phyloP scores from a whole-genome alignment of 1,140 invertebrate species.

The Agraylea sexmaculata region DNA sequence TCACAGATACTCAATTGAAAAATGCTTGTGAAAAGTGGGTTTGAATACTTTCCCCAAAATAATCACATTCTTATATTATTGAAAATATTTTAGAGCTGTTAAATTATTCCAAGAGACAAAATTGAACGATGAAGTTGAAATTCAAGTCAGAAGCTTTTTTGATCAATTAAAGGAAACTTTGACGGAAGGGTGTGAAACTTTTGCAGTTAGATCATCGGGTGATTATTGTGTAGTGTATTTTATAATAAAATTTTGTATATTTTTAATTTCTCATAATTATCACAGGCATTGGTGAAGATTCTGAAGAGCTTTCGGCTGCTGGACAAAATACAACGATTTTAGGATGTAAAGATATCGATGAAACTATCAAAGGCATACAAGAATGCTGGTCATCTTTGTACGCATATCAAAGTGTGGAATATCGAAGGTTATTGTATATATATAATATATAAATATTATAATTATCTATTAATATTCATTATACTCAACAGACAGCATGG shows the following conservation, averaged over 20 bases:
- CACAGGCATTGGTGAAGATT: conserved; percentile 61
- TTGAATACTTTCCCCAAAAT: not conserved
- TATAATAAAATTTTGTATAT: conserved; percentile 4
- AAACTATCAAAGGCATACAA: conserved; percentile 46
- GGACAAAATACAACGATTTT: conserved; percentile 73
- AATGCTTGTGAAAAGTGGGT: conserved; percentile 24
- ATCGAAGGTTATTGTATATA: conserved; percentile 43
- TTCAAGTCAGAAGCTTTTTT: conserved; percentile 25
- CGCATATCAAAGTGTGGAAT: conserved; percentile 60
- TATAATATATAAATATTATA: not conserved
- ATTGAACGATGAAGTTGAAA: conserved; percentile 26
- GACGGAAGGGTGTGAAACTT: conserved; percentile 24
- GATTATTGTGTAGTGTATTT: conserved; percentile 10
- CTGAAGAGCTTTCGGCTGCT: conserved; percentile 64
- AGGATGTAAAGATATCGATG: conserved; percentile 42
- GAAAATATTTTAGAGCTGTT: conserved; percentile 25
- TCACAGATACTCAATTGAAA: conserved; percentile 29
- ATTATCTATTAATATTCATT: not conserved
- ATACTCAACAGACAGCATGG: conserved; percentile 41
- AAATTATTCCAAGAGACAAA: conserved; percentile 25
- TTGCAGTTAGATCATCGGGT: conserved; percentile 42
- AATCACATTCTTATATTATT: conserved; percentile 7
- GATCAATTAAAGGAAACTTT: conserved; percentile 9
- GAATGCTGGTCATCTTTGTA: conserved; percentile 74
- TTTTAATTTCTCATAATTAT: not conserved